These are phyloP conservation scores for Cephalopterus ornatus DNA, from an alignment of 2,113 vertebrate genomes.

Conservation along the genomic window DNA sequence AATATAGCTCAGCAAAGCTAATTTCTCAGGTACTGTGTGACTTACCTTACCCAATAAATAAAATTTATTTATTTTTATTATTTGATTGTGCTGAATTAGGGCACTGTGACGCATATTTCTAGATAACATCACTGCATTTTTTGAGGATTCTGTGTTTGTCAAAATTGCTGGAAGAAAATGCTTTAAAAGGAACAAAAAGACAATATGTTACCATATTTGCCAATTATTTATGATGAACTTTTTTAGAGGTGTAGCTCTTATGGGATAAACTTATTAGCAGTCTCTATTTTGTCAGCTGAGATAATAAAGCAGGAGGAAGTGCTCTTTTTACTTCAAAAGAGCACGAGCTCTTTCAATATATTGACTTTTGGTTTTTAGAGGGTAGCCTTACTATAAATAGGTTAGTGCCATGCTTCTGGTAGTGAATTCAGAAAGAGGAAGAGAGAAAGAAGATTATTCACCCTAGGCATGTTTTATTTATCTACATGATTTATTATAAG, in stretches of 20 bases:
- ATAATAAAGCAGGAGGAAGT: background rate
- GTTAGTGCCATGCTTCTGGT: background rate
- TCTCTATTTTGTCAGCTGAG: background rate
- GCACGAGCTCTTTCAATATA: background rate
- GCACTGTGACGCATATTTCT: background rate
- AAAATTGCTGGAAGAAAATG: background rate
- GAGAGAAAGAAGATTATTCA: conserved; percentile 21
- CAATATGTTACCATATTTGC: background rate
- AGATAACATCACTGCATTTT: background rate
- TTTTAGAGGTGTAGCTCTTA: background rate
- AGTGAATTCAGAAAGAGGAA: background rate
- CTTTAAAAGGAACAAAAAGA: background rate
- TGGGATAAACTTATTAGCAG: background rate
- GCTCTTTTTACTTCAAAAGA: background rate
- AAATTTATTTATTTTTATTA: background rate
- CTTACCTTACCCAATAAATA: background rate
- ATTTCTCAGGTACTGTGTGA: background rate
- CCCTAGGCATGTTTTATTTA: conserved; percentile 25
- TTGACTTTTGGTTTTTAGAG: background rate
- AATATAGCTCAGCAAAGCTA: background rate
- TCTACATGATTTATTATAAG: conserved; percentile 29
- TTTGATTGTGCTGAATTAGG: background rate
- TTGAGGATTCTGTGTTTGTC: background rate
- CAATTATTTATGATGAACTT: background rate
- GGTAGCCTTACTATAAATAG: background rate